Evolutionary conservation across 1,140 invertebrate species (phyloP).

Genomic region (Sycobia sp.): DNA sequence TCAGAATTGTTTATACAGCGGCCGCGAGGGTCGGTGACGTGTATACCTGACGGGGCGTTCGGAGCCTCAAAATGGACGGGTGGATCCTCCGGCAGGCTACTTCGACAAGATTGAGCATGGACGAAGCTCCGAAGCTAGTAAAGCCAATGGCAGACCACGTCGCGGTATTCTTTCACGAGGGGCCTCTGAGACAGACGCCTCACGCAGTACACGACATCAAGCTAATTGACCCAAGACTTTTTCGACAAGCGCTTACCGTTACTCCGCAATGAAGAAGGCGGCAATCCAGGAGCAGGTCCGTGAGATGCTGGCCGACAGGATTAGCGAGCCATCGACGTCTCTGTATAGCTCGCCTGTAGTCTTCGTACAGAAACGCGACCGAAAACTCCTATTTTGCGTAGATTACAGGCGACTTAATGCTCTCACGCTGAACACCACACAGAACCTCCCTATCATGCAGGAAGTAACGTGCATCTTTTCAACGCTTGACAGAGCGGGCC

Average conservation of each 20-base stretch:
- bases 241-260: not conserved
- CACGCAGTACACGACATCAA: not conserved
- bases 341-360: too few species aligned
- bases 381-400: slow-evolving; percentile 24
- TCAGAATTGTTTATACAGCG: not conserved
- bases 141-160: too few species aligned
- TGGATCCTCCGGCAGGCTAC: not conserved
- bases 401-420: slow-evolving; percentile 30
- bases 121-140: too few species aligned
- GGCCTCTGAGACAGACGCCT: not conserved
- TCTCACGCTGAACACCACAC: slow-evolving; percentile 5
- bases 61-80: not conserved
- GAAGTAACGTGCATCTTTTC: slow-evolving; percentile 2
- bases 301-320: slow-evolving; percentile 22
- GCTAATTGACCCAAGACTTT: not conserved
- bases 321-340: too few species aligned
- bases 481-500: not conserved
- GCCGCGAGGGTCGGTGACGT: not conserved
- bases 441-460: slow-evolving; percentile 19
- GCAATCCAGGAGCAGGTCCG: slow-evolving; percentile 21
- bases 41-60: not conserved
- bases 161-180: too few species aligned
- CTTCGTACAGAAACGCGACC: slow-evolving; percentile 14
- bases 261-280: not conserved
- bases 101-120: not conserved